A percentile compares a stretch with the other conserved stretches of the same genome.
Conservation (phyloP, 2,888 invertebrate genomes). For the Adelognathus sp. region DNA sequence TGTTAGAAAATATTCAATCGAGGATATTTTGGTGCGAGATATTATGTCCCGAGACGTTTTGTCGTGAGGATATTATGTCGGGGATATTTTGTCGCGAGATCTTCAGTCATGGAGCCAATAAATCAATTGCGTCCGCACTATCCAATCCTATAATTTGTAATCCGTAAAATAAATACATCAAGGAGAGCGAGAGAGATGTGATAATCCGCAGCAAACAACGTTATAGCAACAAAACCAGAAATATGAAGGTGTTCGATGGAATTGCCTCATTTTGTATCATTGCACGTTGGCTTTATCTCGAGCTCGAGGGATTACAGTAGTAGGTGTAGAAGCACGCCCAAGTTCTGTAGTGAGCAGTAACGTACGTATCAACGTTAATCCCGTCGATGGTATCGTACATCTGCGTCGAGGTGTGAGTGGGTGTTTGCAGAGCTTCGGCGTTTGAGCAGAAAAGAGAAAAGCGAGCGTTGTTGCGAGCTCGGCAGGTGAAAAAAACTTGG, state of each 20-base stretch:
- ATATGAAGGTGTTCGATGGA: background rate
- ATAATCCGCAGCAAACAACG: background rate
- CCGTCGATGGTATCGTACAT: slow-evolving; percentile 35
- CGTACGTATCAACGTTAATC: slow-evolving; percentile 44
- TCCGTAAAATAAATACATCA: background rate
- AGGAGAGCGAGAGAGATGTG: too few relatives aligned
- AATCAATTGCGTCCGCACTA: background rate
- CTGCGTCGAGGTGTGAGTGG: background rate
- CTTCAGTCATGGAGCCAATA: too few relatives aligned
- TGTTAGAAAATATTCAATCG: too few relatives aligned
- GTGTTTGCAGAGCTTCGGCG: background rate
- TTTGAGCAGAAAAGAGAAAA: slow-evolving; percentile 1
- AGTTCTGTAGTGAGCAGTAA: slow-evolving; percentile 2
- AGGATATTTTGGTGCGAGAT: too few relatives aligned
- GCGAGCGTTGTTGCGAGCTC: slow-evolving; percentile 5
- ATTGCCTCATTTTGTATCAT: background rate
- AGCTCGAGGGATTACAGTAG: background rate
- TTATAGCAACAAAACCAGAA: background rate
- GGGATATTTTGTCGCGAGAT: too few relatives aligned
- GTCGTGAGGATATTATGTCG: too few relatives aligned
- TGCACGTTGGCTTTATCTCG: slow-evolving; percentile 7
- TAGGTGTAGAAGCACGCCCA: slow-evolving; percentile 2
- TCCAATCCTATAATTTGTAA: background rate
- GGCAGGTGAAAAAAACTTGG: slow-evolving; percentile 56
- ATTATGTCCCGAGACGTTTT: too few relatives aligned